A percentile compares a stretch with the other conserved stretches of the same genome.
phyloP scores from a whole-genome alignment of 1,140 invertebrate genomes.

The Eurosta solidaginis region DNA sequence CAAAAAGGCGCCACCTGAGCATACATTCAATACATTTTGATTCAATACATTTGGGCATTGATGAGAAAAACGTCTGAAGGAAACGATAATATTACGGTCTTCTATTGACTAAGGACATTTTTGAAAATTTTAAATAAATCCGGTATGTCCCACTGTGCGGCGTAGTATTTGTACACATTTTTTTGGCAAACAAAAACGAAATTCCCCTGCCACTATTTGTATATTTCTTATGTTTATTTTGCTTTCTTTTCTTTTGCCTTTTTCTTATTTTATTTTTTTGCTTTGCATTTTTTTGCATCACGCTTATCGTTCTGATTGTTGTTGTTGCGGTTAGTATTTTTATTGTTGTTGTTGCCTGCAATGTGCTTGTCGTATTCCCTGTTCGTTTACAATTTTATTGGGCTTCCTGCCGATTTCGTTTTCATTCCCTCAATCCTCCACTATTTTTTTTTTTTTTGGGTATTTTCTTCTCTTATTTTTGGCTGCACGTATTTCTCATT shows the following conservation, averaged over 20 bases:
- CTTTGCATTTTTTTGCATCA: not conserved
- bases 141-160: too few relatives aligned
- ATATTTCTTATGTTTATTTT: not conserved
- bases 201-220: not conserved
- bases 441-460: not conserved
- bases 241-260: not conserved
- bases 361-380: conserved; percentile 17
- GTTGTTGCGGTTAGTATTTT: not conserved
- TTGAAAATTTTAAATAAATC: too few relatives aligned
- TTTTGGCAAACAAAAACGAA: not conserved
- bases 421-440: not conserved
- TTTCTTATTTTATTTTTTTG: not conserved
- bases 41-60: too few relatives aligned
- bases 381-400: conserved; percentile 20
- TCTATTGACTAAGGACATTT: too few relatives aligned
- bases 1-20: too few relatives aligned
- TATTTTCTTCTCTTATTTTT: too few relatives aligned
- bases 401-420: conserved; percentile 24
- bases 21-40: too few relatives aligned
- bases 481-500: conserved; percentile 1
- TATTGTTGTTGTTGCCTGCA: not conserved
- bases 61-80: too few relatives aligned
- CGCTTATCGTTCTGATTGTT: not conserved
- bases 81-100: too few relatives aligned
- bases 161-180: not conserved